These are phyloP conservation scores for Panonychus citri DNA, from an alignment of 1,140 invertebrate species.

Conservation along the genomic window DNA sequence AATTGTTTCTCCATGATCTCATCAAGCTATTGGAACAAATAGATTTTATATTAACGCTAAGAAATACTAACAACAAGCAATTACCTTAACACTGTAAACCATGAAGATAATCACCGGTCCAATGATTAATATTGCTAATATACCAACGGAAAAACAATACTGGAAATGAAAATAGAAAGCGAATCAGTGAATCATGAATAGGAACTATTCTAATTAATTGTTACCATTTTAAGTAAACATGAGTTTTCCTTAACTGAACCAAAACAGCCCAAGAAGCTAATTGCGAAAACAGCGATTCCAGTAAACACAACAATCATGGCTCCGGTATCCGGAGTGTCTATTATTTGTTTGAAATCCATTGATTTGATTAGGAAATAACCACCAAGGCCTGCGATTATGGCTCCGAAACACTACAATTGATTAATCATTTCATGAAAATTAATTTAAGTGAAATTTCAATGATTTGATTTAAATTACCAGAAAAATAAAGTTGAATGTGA, in stretches of 20 bases:
- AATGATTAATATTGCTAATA: too few species aligned
- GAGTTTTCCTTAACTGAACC: constrained; percentile 26
- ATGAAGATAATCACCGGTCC: too few species aligned
- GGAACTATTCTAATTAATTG: constrained; percentile 12
- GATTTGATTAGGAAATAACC: not conserved
- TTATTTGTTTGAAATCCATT: not conserved
- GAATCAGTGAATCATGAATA: not conserved
- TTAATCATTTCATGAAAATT: too few species aligned
- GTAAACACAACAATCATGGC: constrained; percentile 26
- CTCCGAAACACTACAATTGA: not conserved
- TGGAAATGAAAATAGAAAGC: not conserved
- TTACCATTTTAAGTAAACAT: constrained; percentile 28
- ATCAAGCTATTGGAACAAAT: too few species aligned
- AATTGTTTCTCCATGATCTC: too few species aligned
- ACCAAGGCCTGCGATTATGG: not conserved
- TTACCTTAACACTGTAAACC: too few species aligned
- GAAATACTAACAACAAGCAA: too few species aligned
- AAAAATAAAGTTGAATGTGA: not conserved
- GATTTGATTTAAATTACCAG: not conserved
- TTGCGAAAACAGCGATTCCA: constrained; percentile 24
- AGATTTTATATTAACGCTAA: too few species aligned
- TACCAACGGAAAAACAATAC: too few species aligned
- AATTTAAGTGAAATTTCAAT: too few species aligned
- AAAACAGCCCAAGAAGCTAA: constrained; percentile 30
- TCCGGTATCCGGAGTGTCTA: constrained; percentile 18